Evolutionary conservation across 2,113 vertebrate species (phyloP), one percentile per base, ranked within the genome.

Genomic region (Podiceps cristatus): DNA sequence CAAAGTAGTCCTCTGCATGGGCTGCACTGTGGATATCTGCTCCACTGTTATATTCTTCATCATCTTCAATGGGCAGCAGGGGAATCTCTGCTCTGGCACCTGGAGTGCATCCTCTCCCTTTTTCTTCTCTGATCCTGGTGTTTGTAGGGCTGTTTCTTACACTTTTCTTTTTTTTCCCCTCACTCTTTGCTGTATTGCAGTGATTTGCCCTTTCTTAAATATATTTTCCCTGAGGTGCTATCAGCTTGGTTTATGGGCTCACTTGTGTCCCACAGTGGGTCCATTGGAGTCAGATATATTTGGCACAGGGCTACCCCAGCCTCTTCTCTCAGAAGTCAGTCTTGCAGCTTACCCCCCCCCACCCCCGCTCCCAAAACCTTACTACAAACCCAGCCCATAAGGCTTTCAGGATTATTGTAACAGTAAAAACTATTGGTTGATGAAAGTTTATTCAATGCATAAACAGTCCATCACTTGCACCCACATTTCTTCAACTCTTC

Each of bases 31-130:
- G 15, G 29, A 15, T 40, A 58, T 18, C n/a, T 49, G 29, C 52
- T 76, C 24, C 31, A 59, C 8, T 0, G 1, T 62, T 8, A 0
- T 17, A 14, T 7, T n/a, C 23, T 20, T 59, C 8, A 2, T 52
- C 35, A 45, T 44, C 23, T 74, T 35, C 29, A 19, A 44, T 35
- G 20, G 19, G 12, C 9, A 69, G 33, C 5, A 68, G 24, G 9
- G 25, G 25, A 60, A 44, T 44, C 16, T 52, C 6, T 60, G 25
- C 20, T 68, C 25, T 20, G 11, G 17, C 45, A 52, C 13, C 22
- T 33, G 4, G 7, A 78, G 3, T 3, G 3, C 9, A 7, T 28
- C 11, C 14, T 49, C 8, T 28, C 24, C 13, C 23, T 42, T 45
- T 71, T 73, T 63, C 5, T 47, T 66, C 27, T 64, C 33, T 33